These are phyloP conservation scores for rat (Rattus norvegicus) DNA, from an alignment of 2,113 vertebrate species.

Conservation along the genomic window GRCr8 NC_086035.1:24635501-24636000, in stretches of 20 bases:
- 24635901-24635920: background rate
- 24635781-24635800: background rate
- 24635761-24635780: background rate
- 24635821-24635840: background rate
- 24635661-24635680: background rate
- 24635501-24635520: too few species aligned
- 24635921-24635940: background rate
- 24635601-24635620: background rate
- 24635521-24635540: background rate
- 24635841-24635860: too few species aligned
- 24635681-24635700: background rate
- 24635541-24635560: background rate
- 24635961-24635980: background rate
- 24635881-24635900: background rate
- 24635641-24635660: background rate
- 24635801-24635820: background rate
- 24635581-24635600: background rate
- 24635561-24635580: background rate
- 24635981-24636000: background rate
- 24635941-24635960: background rate
- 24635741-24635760: background rate
- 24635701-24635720: background rate
- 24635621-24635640: background rate
- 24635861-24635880: background rate
- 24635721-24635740: background rate